Percentiles rank a stretch among this genome's conserved stretches.
Conservation (phyloP, 2,113 vertebrate species). For the Perca flavescens region DNA sequence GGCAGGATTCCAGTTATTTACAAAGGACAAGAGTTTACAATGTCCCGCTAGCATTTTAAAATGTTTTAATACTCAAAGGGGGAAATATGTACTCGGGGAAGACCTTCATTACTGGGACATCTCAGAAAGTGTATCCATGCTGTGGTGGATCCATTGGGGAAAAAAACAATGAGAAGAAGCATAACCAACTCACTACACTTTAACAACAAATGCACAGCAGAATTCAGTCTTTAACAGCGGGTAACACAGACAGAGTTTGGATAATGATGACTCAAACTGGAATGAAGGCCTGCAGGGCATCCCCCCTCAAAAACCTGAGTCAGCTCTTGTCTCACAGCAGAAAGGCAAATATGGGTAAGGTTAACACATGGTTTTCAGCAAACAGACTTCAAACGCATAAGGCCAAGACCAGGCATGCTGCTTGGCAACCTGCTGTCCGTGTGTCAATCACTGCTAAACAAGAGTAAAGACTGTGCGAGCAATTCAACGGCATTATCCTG, state of each 20-base stretch:
- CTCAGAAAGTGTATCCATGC: not conserved
- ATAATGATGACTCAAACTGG: conserved; percentile 34
- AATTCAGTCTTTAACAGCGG: not conserved
- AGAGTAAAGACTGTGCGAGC: conserved; percentile 20
- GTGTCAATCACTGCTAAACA: conserved; percentile 34
- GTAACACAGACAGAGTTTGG: conserved; percentile 3
- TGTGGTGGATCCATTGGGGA: not conserved
- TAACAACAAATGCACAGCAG: not conserved
- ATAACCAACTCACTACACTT: not conserved
- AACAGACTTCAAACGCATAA: conserved; percentile 64
- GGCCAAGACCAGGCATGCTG: conserved; percentile 64
- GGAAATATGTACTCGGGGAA: not conserved
- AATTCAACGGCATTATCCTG: conserved; percentile 9
- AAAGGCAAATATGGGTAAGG: conserved; percentile 51
- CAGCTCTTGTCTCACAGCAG: conserved; percentile 38
- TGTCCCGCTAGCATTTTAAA: not conserved
- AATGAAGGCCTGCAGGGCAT: conserved; percentile 52
- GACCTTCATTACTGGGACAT: not conserved
- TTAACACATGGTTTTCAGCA: conserved; percentile 63
- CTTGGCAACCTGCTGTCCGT: conserved; percentile 37
- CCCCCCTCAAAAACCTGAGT: conserved; percentile 40
- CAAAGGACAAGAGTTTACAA: not conserved
- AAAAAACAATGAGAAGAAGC: not conserved
- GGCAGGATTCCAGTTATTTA: not conserved
- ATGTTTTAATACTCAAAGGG: too few relatives aligned